Evolutionary conservation across 1,140 invertebrate species (phyloP).

Genomic region (Drosophila aff.): DNA sequence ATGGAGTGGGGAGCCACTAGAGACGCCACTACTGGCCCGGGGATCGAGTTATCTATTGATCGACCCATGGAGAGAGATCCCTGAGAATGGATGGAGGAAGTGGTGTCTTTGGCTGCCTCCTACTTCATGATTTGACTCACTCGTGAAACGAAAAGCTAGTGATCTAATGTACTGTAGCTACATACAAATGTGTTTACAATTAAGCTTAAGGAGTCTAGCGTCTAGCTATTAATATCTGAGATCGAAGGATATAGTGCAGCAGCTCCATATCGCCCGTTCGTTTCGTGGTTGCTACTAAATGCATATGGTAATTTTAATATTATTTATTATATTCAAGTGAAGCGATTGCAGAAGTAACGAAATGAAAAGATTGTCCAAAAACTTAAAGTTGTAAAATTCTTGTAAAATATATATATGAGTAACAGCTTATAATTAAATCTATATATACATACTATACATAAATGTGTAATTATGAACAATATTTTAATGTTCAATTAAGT

Average conservation of each 20-base stretch:
- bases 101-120: background rate
- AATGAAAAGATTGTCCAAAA: conserved; percentile 84
- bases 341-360: conserved; percentile 57
- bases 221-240: conserved; percentile 39
- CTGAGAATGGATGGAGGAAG: background rate
- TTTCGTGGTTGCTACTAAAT: conserved; percentile 64
- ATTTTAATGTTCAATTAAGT: conserved; percentile 82
- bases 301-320: conserved; percentile 75
- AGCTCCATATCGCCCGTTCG: conserved; percentile 43
- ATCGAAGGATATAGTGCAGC: conserved; percentile 46
- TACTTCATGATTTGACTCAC: conserved; percentile 49
- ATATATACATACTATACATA: conserved; percentile 56
- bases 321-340: conserved; percentile 74
- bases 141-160: conserved; percentile 83
- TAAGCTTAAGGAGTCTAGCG: conserved; percentile 64
- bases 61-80: background rate
- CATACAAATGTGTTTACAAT: conserved; percentile 79
- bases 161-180: conserved; percentile 81
- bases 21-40: background rate
- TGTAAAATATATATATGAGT: conserved; percentile 64
- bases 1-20: conserved; percentile 8
- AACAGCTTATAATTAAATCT: conserved; percentile 51
- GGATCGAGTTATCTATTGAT: background rate
- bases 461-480: conserved; percentile 78
- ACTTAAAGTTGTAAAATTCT: conserved; percentile 81